Percentiles rank a stretch among this genome's conserved stretches.
Evolutionary conservation across 2,888 invertebrate genomes (phyloP).

Genomic region (Agrotis exclamationis): DNA sequence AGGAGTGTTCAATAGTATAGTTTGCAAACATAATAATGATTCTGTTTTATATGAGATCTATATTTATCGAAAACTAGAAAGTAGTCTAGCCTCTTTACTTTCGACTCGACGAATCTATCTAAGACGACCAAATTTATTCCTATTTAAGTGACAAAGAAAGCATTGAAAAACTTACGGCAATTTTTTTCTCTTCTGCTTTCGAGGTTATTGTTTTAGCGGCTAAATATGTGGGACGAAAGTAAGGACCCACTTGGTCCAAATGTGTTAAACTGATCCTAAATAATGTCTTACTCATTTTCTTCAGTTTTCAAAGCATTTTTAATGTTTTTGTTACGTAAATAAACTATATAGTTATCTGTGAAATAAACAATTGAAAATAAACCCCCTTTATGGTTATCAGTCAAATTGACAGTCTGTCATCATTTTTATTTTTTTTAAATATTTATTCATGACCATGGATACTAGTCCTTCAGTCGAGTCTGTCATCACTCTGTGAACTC

Average conservation of each 20-base stretch:
- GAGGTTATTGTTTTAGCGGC: conserved; percentile 60
- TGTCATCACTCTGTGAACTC: no score
- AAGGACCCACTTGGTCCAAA: conserved; percentile 32
- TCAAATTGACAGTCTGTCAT: conserved; percentile 4
- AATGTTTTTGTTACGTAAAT: conserved; percentile 55
- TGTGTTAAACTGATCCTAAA: conserved; percentile 41
- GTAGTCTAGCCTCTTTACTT: background rate
- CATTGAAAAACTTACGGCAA: conserved; percentile 70
- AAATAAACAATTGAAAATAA: no score
- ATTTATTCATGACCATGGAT: no score
- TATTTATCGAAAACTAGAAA: background rate
- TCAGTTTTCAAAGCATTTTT: conserved; percentile 13
- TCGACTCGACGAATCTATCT: background rate
- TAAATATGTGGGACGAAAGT: conserved; percentile 39
- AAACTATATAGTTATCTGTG: conserved; percentile 13
- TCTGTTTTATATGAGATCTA: no score
- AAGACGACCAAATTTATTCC: background rate
- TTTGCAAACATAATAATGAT: background rate
- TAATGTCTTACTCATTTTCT: conserved; percentile 62
- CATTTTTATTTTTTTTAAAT: no score
- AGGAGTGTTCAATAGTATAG: background rate
- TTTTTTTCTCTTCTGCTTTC: conserved; percentile 65
- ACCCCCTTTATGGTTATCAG: conserved; percentile 8
- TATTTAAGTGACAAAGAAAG: background rate
- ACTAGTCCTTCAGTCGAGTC: no score